These are phyloP conservation scores for Discoglossus pictus DNA, from an alignment of 2,797 vertebrate species.

Conservation along the genomic window DNA sequence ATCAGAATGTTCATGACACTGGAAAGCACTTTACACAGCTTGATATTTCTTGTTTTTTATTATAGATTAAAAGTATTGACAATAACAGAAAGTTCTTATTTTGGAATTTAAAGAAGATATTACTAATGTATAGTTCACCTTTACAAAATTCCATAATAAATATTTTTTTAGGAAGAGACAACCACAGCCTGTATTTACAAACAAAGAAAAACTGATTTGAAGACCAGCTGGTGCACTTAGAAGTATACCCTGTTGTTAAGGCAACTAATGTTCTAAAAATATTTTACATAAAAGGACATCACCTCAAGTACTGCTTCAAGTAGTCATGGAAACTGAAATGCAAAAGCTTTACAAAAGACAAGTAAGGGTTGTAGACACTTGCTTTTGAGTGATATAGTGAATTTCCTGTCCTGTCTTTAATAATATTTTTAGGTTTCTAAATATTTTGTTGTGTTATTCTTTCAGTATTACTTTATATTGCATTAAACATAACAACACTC, in stretches of 20 bases:
- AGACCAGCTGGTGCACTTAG: constrained; percentile 45
- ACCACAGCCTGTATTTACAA: constrained; percentile 45
- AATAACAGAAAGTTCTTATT: no score
- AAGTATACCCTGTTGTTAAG: constrained; percentile 59
- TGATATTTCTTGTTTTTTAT: no score
- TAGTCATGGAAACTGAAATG: constrained; percentile 64
- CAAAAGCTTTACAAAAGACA: constrained; percentile 39
- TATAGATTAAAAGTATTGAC: no score
- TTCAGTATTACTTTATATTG: constrained; percentile 28
- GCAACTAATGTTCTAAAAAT: constrained; percentile 64
- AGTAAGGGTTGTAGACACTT: constrained; percentile 38
- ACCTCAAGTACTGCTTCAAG: constrained; percentile 61
- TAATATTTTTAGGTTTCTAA: constrained; percentile 12
- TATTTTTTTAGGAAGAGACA: constrained; percentile 26
- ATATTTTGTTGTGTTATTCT: constrained; percentile 12
- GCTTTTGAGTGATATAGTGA: constrained; percentile 24
- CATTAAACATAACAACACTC: constrained; percentile 7
- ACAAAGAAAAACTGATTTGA: constrained; percentile 58
- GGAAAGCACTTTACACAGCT: no score
- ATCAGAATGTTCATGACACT: no score
- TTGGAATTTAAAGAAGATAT: no score
- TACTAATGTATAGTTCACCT: no score
- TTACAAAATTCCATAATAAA: no score
- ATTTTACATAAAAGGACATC: constrained; percentile 63
- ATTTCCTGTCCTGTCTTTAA: constrained; percentile 12